Conservation (phyloP, 2,797 vertebrate genomes). For the Coendou prehensilis region DNA sequence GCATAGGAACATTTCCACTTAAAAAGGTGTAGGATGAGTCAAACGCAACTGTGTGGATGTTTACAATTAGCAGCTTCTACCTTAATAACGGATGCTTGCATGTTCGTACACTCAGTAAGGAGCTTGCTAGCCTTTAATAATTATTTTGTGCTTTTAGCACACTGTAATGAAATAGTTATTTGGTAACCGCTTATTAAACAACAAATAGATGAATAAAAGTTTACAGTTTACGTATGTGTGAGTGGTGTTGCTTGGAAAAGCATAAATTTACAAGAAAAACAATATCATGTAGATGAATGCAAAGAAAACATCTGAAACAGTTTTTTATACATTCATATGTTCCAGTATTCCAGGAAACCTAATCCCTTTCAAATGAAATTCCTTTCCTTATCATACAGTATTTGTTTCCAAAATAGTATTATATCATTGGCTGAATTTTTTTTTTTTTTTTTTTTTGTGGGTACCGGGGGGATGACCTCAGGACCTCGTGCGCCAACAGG, state of each 20-base stretch:
- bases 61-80: conserved; percentile 10
- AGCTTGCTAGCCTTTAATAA: conserved; percentile 30
- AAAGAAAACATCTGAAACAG: conserved; percentile 23
- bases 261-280: not conserved
- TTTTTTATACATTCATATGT: not conserved
- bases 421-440: not conserved
- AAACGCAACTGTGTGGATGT: not conserved
- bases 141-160: not conserved
- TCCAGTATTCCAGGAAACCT: not conserved
- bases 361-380: conserved; percentile 42
- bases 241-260: not conserved
- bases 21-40: not conserved
- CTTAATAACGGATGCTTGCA: not conserved
- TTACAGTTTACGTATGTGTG: not conserved
- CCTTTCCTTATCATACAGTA: not conserved
- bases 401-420: conserved; percentile 41
- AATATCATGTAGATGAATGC: not conserved
- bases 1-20: not conserved
- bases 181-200: not conserved
- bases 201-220: not conserved
- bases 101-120: not conserved
- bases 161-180: not conserved
- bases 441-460: not conserved
- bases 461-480: no score
- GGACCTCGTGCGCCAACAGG: no score